Conservation (phyloP, 2,113 vertebrate species). For the Chlamydotis undulata region DNA sequence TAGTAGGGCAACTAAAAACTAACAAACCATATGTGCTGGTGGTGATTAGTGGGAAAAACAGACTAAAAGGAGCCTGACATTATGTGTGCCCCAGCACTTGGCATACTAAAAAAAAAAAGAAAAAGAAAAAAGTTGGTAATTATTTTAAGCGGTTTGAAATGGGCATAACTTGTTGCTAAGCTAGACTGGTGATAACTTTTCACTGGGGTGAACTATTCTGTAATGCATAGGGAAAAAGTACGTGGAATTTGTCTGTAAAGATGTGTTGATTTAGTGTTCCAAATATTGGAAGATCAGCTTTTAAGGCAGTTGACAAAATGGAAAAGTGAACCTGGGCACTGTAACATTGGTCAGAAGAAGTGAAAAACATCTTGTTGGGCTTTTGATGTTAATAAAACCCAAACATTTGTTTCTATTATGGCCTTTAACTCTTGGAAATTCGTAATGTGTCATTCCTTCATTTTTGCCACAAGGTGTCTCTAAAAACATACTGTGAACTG, state of each 20-base stretch:
- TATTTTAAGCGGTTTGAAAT: background rate
- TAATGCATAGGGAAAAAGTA: background rate
- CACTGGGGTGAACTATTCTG: background rate
- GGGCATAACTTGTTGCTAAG: background rate
- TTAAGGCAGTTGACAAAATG: background rate
- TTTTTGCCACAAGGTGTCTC: constrained; percentile 8
- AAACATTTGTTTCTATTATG: background rate
- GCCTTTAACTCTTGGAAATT: background rate
- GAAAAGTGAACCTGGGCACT: background rate
- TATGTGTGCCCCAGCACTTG: background rate
- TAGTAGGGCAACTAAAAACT: background rate
- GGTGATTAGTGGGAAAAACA: background rate
- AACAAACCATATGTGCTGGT: background rate
- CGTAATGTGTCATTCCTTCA: background rate
- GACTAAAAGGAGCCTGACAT: background rate
- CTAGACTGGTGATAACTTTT: background rate
- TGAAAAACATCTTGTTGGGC: background rate
- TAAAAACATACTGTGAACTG: background rate
- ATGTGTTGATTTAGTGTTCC: background rate
- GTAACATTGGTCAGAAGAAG: background rate
- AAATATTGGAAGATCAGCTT: background rate
- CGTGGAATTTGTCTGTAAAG: background rate
- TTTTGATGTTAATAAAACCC: background rate
- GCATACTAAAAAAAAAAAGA: background rate
- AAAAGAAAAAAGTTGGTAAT: background rate